Conservation (phyloP, 2,888 invertebrate species). For the Nomada ferruginata region DNA sequence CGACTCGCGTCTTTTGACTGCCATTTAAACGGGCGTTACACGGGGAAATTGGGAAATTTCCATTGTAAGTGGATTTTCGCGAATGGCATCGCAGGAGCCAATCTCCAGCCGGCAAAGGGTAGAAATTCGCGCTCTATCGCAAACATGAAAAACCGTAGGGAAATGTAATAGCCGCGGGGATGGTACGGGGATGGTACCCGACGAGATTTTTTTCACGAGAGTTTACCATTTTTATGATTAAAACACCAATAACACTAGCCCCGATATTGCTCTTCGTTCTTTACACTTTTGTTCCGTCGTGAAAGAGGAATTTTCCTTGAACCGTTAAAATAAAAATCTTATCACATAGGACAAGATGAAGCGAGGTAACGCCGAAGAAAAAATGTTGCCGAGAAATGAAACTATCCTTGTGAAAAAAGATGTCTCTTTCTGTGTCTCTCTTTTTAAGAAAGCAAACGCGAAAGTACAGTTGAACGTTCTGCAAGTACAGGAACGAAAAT, state of each 20-base stretch:
- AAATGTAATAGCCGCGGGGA: not conserved
- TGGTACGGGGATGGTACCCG: not conserved
- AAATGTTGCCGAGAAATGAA: too few relatives aligned
- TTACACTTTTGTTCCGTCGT: too few relatives aligned
- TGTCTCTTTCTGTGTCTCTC: too few relatives aligned
- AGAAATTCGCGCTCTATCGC: constrained; percentile 22
- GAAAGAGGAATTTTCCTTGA: not conserved
- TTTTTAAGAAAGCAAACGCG: too few relatives aligned
- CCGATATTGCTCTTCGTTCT: not conserved
- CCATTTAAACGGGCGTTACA: constrained; percentile 57
- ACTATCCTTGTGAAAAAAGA: too few relatives aligned
- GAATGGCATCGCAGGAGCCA: constrained; percentile 53
- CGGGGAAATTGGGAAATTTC: constrained; percentile 73
- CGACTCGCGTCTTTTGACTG: constrained; percentile 32
- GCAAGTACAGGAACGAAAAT: constrained; percentile 4
- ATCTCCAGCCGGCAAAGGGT: constrained; percentile 47
- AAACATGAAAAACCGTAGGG: constrained; percentile 32
- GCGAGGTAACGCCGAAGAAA: too few relatives aligned
- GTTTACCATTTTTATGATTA: constrained; percentile 13
- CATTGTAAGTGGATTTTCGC: constrained; percentile 71
- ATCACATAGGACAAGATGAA: too few relatives aligned
- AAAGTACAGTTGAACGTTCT: not conserved
- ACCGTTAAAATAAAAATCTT: not conserved
- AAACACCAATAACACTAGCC: not conserved
- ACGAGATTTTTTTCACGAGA: not conserved